phyloP scores from a whole-genome alignment of 1,140 invertebrate genomes.

The Chironomus striatipennis region DNA sequence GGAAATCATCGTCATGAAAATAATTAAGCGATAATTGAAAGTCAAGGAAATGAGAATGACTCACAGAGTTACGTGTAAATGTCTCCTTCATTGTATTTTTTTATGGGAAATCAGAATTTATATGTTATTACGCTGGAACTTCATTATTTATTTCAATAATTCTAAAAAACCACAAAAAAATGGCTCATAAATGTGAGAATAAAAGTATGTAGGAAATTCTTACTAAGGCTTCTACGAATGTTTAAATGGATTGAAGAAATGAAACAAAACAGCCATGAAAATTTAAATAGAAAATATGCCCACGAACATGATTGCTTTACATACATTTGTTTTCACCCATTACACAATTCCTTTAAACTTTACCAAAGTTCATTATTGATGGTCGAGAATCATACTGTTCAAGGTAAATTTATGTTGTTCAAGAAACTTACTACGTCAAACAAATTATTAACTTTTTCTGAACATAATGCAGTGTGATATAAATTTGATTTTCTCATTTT shows the following conservation, averaged over 20 bases:
- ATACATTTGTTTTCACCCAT: not conserved
- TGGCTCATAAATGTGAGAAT: no score
- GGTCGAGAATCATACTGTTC: not conserved
- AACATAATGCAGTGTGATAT: no score
- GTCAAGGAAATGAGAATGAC: not conserved
- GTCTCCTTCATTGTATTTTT: no score
- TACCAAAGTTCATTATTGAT: not conserved
- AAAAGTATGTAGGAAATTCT: not conserved
- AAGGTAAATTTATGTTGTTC: not conserved
- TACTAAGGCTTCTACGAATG: not conserved
- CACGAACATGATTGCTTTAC: not conserved
- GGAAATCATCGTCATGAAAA: not conserved
- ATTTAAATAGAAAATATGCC: no score
- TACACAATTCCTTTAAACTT: not conserved
- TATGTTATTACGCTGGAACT: no score
- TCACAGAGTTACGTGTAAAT: no score
- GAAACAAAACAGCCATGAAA: constrained; percentile 16
- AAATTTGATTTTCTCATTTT: no score
- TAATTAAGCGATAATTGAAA: not conserved
- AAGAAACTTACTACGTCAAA: no score
- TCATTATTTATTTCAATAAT: no score
- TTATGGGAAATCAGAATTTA: no score
- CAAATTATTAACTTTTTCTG: no score
- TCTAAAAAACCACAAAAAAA: no score
- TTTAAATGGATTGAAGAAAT: constrained; percentile 13